Base-by-base conservation (phyloP, 2,888 invertebrate species). In the Sinotaia quadrata region DNA sequence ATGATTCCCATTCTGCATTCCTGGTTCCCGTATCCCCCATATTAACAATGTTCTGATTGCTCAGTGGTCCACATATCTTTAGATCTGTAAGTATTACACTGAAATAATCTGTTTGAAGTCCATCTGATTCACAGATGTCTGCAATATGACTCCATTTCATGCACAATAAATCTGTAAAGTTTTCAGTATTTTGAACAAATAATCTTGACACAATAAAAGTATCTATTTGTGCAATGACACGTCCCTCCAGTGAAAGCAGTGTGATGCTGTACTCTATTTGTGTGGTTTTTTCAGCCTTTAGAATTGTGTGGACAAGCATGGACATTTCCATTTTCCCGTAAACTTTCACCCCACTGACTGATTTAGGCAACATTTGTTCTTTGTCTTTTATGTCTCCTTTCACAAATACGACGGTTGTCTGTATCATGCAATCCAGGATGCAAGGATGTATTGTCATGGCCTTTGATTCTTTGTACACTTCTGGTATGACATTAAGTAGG, bases 391-490 rank as follows among this genome's bases (percentile, higher is more conserved):
- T 59, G 4, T 51, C 57, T 8, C 52, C 29, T 2, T 68, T 51
- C 58, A 65, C 69, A 12, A 75, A 18, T 10, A 72, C 69, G 0
- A 68, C 77, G 36, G 73, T 67, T 12, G 75, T 72, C 52, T 79
- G 79, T 49, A 77, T 66, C 67, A 76, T 72, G 12, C 72, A 73
- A 63, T 78, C 79, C 12, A 78, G 63, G 2, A 78, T 59, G 12
- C 74, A 70, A 15, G 79, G 79, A 54, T 79, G 79, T 12, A 79
- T 51, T 29, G 73, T 69, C 18, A 76, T 79, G 24, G 52, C 33
- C 15, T 67, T 41, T 10, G 71, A 49, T 44, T 78, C 72, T 18
- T 56, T 54, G 34, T 61, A 58, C 12, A 77, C 49, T 4, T 34
- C 54, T 24, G 71, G 68, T 33, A 72, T 72, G 5, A 77, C 54